phyloP scores from a whole-genome alignment of 1,140 invertebrate genomes.

The Hermatobates lingyangjiaoensis region DNA sequence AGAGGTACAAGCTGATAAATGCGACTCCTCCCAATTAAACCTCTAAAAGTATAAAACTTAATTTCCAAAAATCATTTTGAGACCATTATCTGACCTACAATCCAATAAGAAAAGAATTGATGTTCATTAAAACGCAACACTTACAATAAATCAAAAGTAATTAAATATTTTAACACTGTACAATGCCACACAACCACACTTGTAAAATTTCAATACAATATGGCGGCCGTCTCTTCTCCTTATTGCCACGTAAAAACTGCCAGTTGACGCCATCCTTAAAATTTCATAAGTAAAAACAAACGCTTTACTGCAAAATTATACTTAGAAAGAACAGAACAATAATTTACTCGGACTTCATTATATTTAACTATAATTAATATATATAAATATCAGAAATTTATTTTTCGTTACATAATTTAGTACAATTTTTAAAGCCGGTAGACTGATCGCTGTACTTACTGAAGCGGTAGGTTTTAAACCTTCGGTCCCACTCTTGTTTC shows the following conservation, averaged over 20 bases:
- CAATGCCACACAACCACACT: slow-evolving; percentile 4
- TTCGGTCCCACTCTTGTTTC: too few relatives aligned
- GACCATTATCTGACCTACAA: not conserved
- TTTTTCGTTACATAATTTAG: too few relatives aligned
- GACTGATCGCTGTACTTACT: too few relatives aligned
- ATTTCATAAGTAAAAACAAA: too few relatives aligned
- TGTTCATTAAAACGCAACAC: slow-evolving; percentile 1
- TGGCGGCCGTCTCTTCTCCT: slow-evolving; percentile 11
- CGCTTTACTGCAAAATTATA: too few relatives aligned
- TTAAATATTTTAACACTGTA: not conserved
- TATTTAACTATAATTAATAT: too few relatives aligned
- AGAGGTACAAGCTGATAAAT: slow-evolving; percentile 4
- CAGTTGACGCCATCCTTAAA: slow-evolving; percentile 13
- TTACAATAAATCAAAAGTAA: slow-evolving; percentile 1
- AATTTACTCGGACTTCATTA: too few relatives aligned
- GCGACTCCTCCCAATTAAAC: slow-evolving; percentile 8
- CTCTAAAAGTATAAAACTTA: not conserved
- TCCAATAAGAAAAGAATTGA: not conserved
- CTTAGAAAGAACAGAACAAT: too few relatives aligned
- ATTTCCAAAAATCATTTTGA: not conserved
- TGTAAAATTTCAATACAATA: slow-evolving; percentile 8
- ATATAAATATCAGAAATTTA: too few relatives aligned
- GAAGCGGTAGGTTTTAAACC: too few relatives aligned
- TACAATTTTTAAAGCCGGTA: too few relatives aligned
- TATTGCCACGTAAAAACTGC: slow-evolving; percentile 14